These are phyloP conservation scores for Pachycephus smyrnensis DNA, from an alignment of 2,888 invertebrate species.

Conservation along the genomic window DNA sequence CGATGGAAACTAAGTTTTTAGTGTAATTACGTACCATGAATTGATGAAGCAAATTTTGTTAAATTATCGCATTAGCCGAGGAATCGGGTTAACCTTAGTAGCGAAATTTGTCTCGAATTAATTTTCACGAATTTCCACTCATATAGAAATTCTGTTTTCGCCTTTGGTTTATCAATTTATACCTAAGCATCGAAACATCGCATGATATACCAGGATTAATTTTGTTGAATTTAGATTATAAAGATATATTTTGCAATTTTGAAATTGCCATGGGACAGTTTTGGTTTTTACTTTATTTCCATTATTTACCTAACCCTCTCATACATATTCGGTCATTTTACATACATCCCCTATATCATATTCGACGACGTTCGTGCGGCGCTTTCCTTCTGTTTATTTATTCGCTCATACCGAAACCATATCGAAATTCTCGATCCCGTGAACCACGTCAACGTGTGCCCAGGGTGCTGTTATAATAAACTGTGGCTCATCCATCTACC, in stretches of 20 bases:
- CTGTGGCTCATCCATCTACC: background rate
- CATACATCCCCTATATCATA: background rate
- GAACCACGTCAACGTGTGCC: background rate
- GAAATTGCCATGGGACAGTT: background rate
- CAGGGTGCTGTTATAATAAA: background rate
- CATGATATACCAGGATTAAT: background rate
- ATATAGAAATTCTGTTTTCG: background rate
- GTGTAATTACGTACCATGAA: slow-evolving; percentile 27
- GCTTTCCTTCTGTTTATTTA: background rate
- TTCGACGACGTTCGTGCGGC: background rate
- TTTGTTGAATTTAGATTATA: background rate
- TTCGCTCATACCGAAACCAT: background rate
- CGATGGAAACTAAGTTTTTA: slow-evolving; percentile 10
- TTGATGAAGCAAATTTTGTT: slow-evolving; percentile 27
- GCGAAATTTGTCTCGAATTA: background rate
- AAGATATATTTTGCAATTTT: background rate
- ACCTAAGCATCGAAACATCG: background rate
- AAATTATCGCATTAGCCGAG: slow-evolving; percentile 3
- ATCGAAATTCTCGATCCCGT: background rate
- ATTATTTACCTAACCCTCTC: background rate
- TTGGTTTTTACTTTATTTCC: background rate
- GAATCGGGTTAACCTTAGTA: background rate
- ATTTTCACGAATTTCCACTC: background rate
- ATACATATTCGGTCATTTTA: background rate
- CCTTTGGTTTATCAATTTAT: background rate